Conservation (phyloP, 2,888 invertebrate species). For the Crioceris asparagi region DNA sequence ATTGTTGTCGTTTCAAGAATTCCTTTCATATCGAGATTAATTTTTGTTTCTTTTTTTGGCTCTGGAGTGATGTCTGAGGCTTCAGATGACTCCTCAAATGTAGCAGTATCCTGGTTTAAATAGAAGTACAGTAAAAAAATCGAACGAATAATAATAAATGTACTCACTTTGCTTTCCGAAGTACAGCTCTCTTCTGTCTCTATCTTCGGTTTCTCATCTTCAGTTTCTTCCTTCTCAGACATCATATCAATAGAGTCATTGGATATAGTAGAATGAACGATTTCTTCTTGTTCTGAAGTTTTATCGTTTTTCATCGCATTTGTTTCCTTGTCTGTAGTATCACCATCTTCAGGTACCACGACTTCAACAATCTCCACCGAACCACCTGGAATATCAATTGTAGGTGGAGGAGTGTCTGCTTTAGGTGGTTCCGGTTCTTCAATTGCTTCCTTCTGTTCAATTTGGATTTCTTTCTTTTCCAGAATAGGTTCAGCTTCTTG, state of each 20-base stretch:
- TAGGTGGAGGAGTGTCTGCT: too few relatives aligned
- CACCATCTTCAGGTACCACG: slow-evolving; percentile 37
- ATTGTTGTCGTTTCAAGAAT: slow-evolving; percentile 16
- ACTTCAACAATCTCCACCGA: slow-evolving; percentile 38
- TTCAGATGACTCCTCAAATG: slow-evolving; percentile 16
- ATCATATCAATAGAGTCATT: slow-evolving; percentile 10
- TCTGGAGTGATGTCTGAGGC: slow-evolving; percentile 12
- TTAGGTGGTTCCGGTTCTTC: slow-evolving; percentile 19
- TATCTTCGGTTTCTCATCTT: slow-evolving; percentile 16
- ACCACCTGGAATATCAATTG: too few relatives aligned
- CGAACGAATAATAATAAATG: background rate
- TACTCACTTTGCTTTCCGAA: slow-evolving; percentile 13
- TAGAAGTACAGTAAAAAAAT: too few relatives aligned
- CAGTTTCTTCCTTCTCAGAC: slow-evolving; percentile 9
- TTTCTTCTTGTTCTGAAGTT: slow-evolving; percentile 32
- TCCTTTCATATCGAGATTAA: slow-evolving; percentile 22
- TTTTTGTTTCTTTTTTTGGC: slow-evolving; percentile 14
- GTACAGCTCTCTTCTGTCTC: slow-evolving; percentile 15
- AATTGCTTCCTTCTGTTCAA: slow-evolving; percentile 16
- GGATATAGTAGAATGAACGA: slow-evolving; percentile 27
- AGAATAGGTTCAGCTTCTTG: too few relatives aligned
- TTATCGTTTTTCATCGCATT: slow-evolving; percentile 33
- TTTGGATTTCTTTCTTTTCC: too few relatives aligned
- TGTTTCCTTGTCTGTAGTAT: slow-evolving; percentile 32
- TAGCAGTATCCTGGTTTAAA: slow-evolving; percentile 10